Evolutionary conservation across 2,888 invertebrate species (phyloP).

Genomic region (Spodoptera exigua): DNA sequence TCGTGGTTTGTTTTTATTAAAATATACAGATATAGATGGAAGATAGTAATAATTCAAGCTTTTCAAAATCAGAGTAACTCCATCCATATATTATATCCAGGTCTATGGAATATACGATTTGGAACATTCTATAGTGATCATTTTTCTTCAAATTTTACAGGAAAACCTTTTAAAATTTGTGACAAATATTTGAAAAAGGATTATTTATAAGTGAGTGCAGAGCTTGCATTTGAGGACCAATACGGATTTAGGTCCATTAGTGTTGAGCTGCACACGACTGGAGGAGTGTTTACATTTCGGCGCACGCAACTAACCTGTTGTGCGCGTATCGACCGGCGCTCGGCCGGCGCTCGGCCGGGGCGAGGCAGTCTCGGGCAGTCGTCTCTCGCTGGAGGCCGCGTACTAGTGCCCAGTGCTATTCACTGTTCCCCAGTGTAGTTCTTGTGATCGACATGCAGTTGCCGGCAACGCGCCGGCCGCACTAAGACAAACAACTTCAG

Average conservation of each 20-base stretch:
- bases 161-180: constrained; percentile 5
- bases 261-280: constrained; percentile 52
- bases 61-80: no score
- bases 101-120: no score
- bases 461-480: constrained; percentile 74
- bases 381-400: constrained; percentile 56
- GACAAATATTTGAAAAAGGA: constrained; percentile 20
- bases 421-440: constrained; percentile 52
- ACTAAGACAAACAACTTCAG: constrained; percentile 75
- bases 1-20: no score
- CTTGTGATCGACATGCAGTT: constrained; percentile 74
- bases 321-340: constrained; percentile 77
- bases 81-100: no score
- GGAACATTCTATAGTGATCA: no score
- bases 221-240: constrained; percentile 49
- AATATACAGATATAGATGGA: no score
- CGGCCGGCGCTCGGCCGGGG: constrained; percentile 59
- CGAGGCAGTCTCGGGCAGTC: constrained; percentile 73
- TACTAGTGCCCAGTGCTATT: constrained; percentile 40
- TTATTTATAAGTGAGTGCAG: constrained; percentile 38
- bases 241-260: constrained; percentile 55
- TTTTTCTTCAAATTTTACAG: no score
- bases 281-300: constrained; percentile 66
- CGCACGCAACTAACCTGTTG: constrained; percentile 87
- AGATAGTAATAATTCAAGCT: no score